These are phyloP conservation scores for Euleptes europaea DNA, from an alignment of 2,113 vertebrate genomes.

Conservation along the genomic window DNA sequence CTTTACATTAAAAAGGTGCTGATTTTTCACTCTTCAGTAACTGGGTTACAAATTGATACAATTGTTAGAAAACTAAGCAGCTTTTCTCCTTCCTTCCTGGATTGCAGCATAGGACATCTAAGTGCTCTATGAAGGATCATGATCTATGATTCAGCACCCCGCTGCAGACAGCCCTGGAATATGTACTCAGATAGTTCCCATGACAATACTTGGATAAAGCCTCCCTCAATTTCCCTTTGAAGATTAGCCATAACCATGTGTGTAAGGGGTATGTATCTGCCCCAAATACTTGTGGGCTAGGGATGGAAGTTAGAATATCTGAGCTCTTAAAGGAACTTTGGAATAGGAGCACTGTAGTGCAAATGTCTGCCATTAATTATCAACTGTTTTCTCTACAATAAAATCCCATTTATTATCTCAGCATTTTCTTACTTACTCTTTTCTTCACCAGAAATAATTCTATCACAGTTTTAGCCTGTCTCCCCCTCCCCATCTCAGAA, in stretches of 20 bases:
- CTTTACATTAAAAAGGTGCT: neutral
- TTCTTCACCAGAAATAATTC: neutral
- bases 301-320: neutral
- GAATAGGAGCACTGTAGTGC: neutral
- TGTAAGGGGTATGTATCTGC: neutral
- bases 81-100: too few species aligned
- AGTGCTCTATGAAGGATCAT: neutral
- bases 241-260: neutral
- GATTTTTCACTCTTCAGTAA: neutral
- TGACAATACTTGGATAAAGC: neutral
- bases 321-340: neutral
- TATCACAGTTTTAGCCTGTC: too few species aligned
- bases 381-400: neutral
- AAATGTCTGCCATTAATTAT: neutral
- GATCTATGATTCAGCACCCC: neutral
- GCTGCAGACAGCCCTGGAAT: neutral
- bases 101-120: neutral
- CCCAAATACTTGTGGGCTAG: too few species aligned
- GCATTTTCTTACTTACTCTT: neutral
- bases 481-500: too few species aligned
- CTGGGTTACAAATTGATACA: neutral
- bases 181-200: neutral
- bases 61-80: neutral
- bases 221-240: too few species aligned
- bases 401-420: neutral